Percentiles rank a stretch among this genome's conserved stretches.
Conservation (phyloP, 2,113 vertebrate species). For the Microtus oregoni region DNA sequence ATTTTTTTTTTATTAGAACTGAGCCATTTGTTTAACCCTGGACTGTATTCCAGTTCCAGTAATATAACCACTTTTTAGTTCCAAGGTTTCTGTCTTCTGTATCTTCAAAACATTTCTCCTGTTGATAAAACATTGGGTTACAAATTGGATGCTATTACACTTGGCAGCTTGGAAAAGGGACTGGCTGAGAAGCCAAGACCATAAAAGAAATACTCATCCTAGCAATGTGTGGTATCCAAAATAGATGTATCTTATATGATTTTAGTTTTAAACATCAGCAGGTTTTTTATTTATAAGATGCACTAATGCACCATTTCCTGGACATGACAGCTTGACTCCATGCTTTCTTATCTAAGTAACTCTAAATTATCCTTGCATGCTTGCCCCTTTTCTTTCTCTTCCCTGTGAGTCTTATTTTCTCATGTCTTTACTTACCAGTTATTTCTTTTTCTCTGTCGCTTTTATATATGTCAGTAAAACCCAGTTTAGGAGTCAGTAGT, state of each 20-base stretch:
- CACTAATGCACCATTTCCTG: not conserved
- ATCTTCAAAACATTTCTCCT: constrained; percentile 18
- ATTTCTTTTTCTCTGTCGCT: not conserved
- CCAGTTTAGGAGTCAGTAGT: not conserved
- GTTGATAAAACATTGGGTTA: constrained; percentile 61
- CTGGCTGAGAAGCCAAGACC: constrained; percentile 58
- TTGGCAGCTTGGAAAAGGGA: constrained; percentile 25
- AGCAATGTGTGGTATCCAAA: not conserved
- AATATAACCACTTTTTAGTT: constrained; percentile 17
- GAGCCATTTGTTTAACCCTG: constrained; percentile 20
- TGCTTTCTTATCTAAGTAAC: not conserved
- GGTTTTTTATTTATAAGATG: not conserved
- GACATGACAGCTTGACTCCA: not conserved
- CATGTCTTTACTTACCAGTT: not conserved
- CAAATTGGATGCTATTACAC: constrained; percentile 49
- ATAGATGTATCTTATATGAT: constrained; percentile 32
- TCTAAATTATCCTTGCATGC: too few species aligned
- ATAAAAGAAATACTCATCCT: constrained; percentile 23
- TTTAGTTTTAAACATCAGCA: not conserved
- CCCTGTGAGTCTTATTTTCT: not conserved
- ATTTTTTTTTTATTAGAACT: constrained; percentile 57
- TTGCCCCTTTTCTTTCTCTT: not conserved
- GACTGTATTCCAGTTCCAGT: constrained; percentile 57
- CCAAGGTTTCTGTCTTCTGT: constrained; percentile 58
- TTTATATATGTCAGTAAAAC: not conserved